These are phyloP conservation scores for Cossypha caffra DNA, from an alignment of 2,797 vertebrate genomes.

Conservation along the genomic window DNA sequence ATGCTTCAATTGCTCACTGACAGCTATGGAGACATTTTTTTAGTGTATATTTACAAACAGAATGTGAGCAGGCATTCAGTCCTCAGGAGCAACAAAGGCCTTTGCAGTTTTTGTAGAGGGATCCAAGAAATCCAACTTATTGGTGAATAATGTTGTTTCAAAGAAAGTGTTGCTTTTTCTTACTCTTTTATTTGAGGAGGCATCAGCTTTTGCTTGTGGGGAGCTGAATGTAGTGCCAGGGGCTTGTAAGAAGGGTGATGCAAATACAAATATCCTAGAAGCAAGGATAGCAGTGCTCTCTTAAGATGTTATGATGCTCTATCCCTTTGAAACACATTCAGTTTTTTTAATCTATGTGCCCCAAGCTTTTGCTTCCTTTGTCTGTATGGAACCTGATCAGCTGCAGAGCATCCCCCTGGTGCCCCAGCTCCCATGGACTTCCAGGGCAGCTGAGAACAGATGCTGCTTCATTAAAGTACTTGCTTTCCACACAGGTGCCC, in stretches of 20 bases:
- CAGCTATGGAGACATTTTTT: not conserved
- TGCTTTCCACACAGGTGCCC: conserved; percentile 12
- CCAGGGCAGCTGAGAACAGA: not conserved
- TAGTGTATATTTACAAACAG: not conserved
- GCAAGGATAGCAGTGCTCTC: not conserved
- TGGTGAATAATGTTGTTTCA: conserved; percentile 36
- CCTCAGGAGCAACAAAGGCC: not conserved
- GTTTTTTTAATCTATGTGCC: not conserved
- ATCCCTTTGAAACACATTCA: not conserved
- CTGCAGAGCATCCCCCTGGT: not conserved
- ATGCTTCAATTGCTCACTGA: conserved; percentile 49
- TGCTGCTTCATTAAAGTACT: not conserved
- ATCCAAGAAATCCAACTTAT: conserved; percentile 14
- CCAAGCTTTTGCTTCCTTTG: not conserved
- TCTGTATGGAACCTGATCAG: not conserved
- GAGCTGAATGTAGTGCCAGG: conserved; percentile 12
- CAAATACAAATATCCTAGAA: conserved; percentile 27
- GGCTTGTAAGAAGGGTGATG: conserved; percentile 2
- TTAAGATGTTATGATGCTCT: not conserved
- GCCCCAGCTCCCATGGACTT: not conserved
- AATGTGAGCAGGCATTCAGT: conserved; percentile 40
- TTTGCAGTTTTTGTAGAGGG: conserved; percentile 37
- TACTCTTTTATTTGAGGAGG: conserved; percentile 33
- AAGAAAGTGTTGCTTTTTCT: conserved; percentile 17
- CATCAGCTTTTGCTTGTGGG: conserved; percentile 9